A percentile compares a stretch with the other conserved stretches of the same genome.
These are phyloP conservation scores for Halcyon chelicuti DNA, from an alignment of 2,797 vertebrate genomes.

Conservation along the genomic window DNA sequence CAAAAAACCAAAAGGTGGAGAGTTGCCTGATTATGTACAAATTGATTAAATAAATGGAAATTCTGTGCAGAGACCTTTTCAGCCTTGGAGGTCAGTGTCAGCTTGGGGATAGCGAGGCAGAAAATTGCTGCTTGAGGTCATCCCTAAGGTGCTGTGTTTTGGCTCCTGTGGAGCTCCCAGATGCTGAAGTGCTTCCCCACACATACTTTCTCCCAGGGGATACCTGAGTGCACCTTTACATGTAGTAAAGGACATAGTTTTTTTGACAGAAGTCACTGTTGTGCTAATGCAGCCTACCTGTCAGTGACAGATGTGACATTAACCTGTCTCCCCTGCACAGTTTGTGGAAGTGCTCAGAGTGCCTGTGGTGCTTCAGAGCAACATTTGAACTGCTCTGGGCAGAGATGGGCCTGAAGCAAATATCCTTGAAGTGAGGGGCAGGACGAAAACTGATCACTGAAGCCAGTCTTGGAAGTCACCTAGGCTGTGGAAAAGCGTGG, in stretches of 20 bases:
- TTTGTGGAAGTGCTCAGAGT: rapidly evolving
- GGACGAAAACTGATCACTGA: neutral
- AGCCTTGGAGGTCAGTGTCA: neutral
- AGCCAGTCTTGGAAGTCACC: neutral
- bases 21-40: neutral
- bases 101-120: neutral
- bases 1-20: neutral
- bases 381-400: rapidly evolving
- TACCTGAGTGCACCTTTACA: rapidly evolving
- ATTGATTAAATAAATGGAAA: neutral
- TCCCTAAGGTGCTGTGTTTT: neutral
- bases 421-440: neutral
- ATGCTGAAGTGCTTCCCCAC: neutral
- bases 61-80: neutral
- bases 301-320: rapidly evolving
- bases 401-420: neutral
- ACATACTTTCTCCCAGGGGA: neutral
- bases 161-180: neutral
- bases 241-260: rapidly evolving
- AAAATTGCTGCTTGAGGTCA: neutral
- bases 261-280: neutral
- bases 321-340: neutral
- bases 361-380: neutral
- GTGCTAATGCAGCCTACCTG: neutral
- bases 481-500: rapidly evolving